Evolutionary conservation across 2,113 vertebrate species (phyloP), one percentile per base, ranked within the genome.

Genomic region (Herpailurus yagouaroundi): DNA sequence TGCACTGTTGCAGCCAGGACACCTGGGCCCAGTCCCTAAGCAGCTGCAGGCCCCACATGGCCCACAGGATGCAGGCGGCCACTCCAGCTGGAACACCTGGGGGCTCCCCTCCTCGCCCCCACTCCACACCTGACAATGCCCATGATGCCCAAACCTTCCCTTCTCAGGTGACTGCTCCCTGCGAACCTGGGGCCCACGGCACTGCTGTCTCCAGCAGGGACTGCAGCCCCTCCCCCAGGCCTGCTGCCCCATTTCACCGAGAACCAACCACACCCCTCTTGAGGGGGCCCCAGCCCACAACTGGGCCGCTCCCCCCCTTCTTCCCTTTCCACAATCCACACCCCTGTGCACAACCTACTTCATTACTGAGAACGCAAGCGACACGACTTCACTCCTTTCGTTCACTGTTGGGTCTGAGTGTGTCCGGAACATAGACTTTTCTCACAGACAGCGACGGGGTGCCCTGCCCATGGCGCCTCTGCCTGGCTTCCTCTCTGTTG

Each of bases 391-490:
- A 8, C 18, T 21, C 52, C 1, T 55, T 66, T 77, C 52, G 60
- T 10, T 66, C 71, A 55, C 45, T 27, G 45, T n/a, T 11, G 36
- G 63, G 57, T 36, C 68, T 69, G 11, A 3, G 16, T 19, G 29
- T 57, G 71, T 4, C 57, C 60, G 13, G 38, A 41, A 31, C 68
- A 15, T 11, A 9, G 80, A 38, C 13, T 1, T 27, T 82, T 57
- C 79, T 82, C 13, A 4, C 1, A 23, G 52, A 74, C 68, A 25
- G 55, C 13, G 16, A 73, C 7, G 8, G 36, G 55, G 11, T 10
- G 16, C 36, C 1, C 16, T 0, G 1, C 10, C n/a, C 38, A 31
- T 45, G n/a, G 60, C 2, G 0, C 25, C 25, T 18, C 55, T 63
- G n/a, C 19, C 52, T 11, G 71, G 29, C 55, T 64, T 57, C 41